Evolutionary conservation across 2,113 vertebrate species (phyloP).

Genomic region (Zeus faber): DNA sequence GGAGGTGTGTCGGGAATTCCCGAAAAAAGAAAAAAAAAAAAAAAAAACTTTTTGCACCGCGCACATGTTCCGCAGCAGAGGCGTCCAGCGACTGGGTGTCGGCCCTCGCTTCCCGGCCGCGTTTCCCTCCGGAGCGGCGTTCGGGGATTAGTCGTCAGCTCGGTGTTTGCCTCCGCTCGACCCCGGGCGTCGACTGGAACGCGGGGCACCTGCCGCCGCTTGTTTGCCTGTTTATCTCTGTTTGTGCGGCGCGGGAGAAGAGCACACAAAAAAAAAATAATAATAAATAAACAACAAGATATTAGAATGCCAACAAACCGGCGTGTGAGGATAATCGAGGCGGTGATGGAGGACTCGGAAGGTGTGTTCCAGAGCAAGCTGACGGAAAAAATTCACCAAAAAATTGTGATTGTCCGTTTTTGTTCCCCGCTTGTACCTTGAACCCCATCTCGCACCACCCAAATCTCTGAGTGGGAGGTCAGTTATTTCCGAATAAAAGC

Average conservation of each 20-base stretch:
- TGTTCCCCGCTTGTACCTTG: slow-evolving; percentile 68
- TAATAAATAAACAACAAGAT: slow-evolving; percentile 12
- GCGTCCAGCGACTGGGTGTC: no score
- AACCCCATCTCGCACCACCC: slow-evolving; percentile 37
- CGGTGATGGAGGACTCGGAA: no score
- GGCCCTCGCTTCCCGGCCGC: background rate
- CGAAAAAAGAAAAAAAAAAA: no score
- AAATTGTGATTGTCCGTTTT: slow-evolving; percentile 30
- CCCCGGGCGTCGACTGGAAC: slow-evolving; percentile 45
- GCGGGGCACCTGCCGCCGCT: slow-evolving; percentile 40
- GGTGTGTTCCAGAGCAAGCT: no score
- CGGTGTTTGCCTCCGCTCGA: slow-evolving; percentile 50
- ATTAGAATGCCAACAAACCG: no score
- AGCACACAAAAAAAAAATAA: slow-evolving; percentile 21
- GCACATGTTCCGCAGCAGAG: no score
- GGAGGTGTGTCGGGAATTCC: no score
- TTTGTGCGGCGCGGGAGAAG: slow-evolving; percentile 33
- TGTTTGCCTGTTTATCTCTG: slow-evolving; percentile 52
- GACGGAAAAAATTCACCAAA: no score
- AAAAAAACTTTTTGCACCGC: no score
- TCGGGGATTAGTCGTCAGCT: slow-evolving; percentile 46
- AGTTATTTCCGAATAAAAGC: no score
- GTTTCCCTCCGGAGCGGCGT: slow-evolving; percentile 33
- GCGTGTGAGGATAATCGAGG: no score
- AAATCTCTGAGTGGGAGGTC: slow-evolving; percentile 2